Conservation (phyloP, 2,888 invertebrate species). For the Clanis bilineata region DNA sequence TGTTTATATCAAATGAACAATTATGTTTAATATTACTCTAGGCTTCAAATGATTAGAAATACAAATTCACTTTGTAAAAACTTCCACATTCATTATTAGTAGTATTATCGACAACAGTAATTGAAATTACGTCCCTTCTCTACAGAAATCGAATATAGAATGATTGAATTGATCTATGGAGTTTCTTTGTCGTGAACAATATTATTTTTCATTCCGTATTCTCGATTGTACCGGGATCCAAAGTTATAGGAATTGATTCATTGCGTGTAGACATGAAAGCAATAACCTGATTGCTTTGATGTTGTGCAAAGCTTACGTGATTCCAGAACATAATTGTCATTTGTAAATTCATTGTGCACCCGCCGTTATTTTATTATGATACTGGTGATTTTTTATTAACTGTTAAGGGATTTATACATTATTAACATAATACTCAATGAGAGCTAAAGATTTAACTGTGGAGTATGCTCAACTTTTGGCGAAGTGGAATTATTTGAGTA, state of each 20-base stretch:
- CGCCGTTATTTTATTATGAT: background rate
- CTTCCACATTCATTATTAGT: too few relatives aligned
- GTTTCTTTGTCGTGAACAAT: background rate
- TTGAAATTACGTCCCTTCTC: background rate
- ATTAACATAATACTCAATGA: background rate
- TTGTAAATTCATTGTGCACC: background rate
- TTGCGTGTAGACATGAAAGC: background rate
- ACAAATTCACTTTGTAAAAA: too few relatives aligned
- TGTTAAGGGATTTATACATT: background rate
- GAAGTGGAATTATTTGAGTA: too few relatives aligned
- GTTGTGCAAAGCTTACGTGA: conserved; percentile 10
- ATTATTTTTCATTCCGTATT: background rate
- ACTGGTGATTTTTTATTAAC: background rate
- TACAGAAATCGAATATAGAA: background rate
- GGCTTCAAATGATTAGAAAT: too few relatives aligned
- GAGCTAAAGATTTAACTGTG: too few relatives aligned
- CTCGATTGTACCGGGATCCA: background rate
- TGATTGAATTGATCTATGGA: background rate
- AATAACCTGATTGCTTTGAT: conserved; percentile 8
- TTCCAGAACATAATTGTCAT: conserved; percentile 7
- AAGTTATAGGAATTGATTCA: background rate
- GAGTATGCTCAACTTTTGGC: too few relatives aligned
- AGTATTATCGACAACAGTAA: background rate
- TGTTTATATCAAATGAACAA: too few relatives aligned
- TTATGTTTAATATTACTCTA: too few relatives aligned